Evolutionary conservation across 1,140 invertebrate genomes (phyloP), one percentile per base, ranked within the genome.

Genomic region (Pseudoatta argentina): DNA sequence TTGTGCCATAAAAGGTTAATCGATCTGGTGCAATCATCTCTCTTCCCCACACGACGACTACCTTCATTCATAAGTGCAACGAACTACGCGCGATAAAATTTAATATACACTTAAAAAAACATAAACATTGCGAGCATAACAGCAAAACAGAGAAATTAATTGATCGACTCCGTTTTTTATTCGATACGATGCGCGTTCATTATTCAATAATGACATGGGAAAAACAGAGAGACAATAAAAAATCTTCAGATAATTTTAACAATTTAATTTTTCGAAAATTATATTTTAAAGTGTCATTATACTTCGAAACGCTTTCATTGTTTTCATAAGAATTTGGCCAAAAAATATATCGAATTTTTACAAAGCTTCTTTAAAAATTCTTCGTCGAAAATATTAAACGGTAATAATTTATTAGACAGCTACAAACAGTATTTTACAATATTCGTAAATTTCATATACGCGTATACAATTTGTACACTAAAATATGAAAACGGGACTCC

Each of bases 1-100:
- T 39, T n/a, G 34, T 61, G 83, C 34, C 71, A 71, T 88, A 83
- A 83, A 44, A 85, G 48, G 69, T 59, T 72, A 88, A 89, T 89
- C 88, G 87, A 89, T 86, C 71, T 69, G 27, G 7, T 34, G 39
- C 63, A 72, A 86, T 77, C 75, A 44, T 89, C 78, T 27, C 67
- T 34, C 67, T 34, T 61, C 64, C 63, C 66, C 51, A 10, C 66
- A 39, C 39, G 63, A 51, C 51, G 66, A 57, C n/a, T 21, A 39
- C 14, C 48, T 69, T 34, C 79, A 61, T 83, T 83, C 79, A 83
- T 61, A 75, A 83, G 55, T 63, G 79, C 79, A 82, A 59, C 55
- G 53, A 81, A 53, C 53, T 73, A 48, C 67, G 30, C 30, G 30
- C 30, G 69, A 75, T 61, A 75, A 83, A 73, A 75, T 63, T 83